Evolutionary conservation across 2,797 vertebrate genomes (phyloP).

Genomic region (Lutjanus campechanus): DNA sequence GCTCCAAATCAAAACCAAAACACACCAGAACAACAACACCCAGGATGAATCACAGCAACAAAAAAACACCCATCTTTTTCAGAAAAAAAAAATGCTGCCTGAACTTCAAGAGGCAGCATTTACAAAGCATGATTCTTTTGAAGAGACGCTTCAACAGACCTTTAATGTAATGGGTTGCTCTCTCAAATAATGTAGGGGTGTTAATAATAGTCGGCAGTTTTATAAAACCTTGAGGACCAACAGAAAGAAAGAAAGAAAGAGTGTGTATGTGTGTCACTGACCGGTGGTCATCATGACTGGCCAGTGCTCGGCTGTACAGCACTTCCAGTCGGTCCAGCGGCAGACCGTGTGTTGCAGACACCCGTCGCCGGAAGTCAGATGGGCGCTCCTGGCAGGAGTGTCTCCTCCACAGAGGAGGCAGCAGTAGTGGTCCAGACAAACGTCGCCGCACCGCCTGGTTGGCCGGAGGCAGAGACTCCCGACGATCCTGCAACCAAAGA

Average conservation of each 20-base stretch:
- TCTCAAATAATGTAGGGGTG: background rate
- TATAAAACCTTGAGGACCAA: background rate
- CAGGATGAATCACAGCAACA: background rate
- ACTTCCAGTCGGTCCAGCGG: constrained; percentile 79
- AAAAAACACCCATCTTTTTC: background rate
- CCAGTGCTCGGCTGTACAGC: constrained; percentile 80
- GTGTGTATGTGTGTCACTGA: constrained; percentile 51
- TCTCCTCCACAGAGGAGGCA: constrained; percentile 85
- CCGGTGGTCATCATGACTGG: constrained; percentile 77
- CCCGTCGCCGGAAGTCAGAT: constrained; percentile 27
- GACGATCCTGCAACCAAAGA: constrained; percentile 69
- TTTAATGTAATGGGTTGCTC: background rate
- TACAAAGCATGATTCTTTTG: background rate
- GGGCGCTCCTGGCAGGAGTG: constrained; percentile 79
- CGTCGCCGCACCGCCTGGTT: constrained; percentile 82
- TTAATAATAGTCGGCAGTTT: background rate
- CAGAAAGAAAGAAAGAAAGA: background rate
- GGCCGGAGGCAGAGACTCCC: constrained; percentile 64
- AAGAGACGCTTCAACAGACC: background rate
- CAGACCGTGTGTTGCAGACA: constrained; percentile 19
- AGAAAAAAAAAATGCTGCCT: background rate
- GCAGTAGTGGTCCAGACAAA: constrained; percentile 87
- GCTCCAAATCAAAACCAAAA: constrained; percentile 10
- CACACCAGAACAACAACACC: constrained; percentile 9
- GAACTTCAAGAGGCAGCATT: background rate